A percentile compares a stretch with the other conserved stretches of the same genome.
phyloP scores from a whole-genome alignment of 1,140 invertebrate species.

The Bombus breviceps region DNA sequence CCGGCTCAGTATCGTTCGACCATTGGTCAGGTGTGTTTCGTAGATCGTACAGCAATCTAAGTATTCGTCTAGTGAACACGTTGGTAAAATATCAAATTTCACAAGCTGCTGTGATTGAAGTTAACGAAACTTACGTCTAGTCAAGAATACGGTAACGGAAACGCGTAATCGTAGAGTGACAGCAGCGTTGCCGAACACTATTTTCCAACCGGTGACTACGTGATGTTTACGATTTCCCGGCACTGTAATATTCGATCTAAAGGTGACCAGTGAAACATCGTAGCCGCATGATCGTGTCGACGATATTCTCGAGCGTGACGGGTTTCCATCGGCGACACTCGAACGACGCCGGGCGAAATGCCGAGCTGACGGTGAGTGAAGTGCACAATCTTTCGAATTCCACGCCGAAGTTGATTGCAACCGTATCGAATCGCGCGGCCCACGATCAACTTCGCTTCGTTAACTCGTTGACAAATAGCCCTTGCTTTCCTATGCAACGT shows the following conservation, averaged over 20 bases:
- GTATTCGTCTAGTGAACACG: background rate
- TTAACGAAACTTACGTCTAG: background rate
- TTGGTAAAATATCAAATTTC: background rate
- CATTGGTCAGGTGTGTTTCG: constrained; percentile 61
- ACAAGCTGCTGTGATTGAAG: background rate
- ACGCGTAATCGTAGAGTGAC: background rate
- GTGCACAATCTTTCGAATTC: constrained; percentile 13
- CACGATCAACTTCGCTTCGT: background rate
- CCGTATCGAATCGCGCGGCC: background rate
- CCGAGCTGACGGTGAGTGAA: constrained; percentile 62
- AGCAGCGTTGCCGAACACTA: too few relatives aligned
- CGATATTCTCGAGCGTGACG: constrained; percentile 67
- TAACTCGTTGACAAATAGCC: constrained; percentile 16
- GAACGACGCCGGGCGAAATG: constrained; percentile 59
- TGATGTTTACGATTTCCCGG: constrained; percentile 38
- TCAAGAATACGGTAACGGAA: background rate
- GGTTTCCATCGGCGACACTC: constrained; percentile 68
- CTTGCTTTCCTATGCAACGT: background rate
- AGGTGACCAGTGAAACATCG: constrained; percentile 45
- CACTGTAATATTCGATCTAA: background rate
- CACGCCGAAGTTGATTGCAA: background rate
- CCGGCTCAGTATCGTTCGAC: constrained; percentile 55
- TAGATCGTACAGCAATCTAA: background rate
- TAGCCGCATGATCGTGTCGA: constrained; percentile 66
- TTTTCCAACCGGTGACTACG: background rate